Evolutionary conservation across 35 echinoderm and acorn worm genomes (phyloP).

Genomic region (Hemicentrotus pulcherrimus): DNA sequence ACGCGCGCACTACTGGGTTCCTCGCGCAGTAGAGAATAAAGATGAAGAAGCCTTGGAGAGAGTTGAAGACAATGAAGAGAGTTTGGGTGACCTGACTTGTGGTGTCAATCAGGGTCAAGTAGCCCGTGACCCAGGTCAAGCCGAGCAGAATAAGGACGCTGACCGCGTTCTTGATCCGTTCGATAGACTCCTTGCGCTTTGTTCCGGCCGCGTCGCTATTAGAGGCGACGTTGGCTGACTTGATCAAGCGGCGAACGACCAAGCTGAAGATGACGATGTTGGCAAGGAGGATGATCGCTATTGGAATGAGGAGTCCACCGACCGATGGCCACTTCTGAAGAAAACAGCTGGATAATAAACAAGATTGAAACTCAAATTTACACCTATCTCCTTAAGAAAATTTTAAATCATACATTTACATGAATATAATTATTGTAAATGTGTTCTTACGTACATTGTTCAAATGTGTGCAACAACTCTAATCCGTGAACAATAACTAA

Average conservation of each 20-base stretch:
- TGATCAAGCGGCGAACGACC: conserved; percentile 35
- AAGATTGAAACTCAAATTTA: neutral
- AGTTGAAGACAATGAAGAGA: conserved; percentile 69
- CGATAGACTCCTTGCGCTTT: neutral
- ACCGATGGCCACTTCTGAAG: conserved; percentile 49
- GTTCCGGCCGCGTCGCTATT: neutral
- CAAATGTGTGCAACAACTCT: too few species aligned
- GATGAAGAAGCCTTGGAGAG: conserved; percentile 34
- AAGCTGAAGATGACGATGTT: conserved; percentile 64
- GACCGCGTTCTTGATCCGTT: conserved; percentile 27
- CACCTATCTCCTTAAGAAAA: too few species aligned
- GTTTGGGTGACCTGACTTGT: conserved; percentile 58
- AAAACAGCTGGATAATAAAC: neutral
- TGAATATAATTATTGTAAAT: too few species aligned
- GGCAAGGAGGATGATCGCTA: conserved; percentile 38
- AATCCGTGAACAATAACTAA: too few species aligned
- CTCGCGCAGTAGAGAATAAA: conserved; percentile 25
- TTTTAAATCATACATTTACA: too few species aligned
- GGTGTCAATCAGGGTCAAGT: conserved; percentile 44
- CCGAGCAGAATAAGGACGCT: conserved; percentile 58
- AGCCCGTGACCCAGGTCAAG: conserved; percentile 66
- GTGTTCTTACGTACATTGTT: too few species aligned
- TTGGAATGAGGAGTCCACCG: conserved; percentile 39
- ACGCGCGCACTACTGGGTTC: neutral
- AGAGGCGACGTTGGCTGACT: neutral